Conservation (phyloP, 1,140 invertebrate species). For the Choristoneura fumiferana region DNA sequence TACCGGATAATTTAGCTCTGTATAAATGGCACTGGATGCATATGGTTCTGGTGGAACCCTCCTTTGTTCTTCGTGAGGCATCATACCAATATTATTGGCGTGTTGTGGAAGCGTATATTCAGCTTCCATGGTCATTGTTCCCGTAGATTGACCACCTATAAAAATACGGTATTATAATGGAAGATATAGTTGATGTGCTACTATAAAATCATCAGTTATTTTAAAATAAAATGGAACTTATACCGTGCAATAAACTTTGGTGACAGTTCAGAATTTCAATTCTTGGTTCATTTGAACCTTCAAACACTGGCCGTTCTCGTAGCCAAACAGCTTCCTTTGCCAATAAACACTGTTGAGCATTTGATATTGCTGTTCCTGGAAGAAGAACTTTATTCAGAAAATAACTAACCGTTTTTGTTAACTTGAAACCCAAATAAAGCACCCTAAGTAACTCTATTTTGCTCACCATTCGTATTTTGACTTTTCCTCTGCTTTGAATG, state of each 20-base stretch:
- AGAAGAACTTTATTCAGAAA: conserved; percentile 18
- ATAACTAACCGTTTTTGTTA: not conserved
- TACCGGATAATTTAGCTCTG: conserved; percentile 71
- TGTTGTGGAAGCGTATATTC: conserved; percentile 74
- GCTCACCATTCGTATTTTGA: conserved; percentile 58
- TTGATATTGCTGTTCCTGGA: conserved; percentile 56
- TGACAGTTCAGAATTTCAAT: conserved; percentile 73
- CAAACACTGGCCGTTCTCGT: conserved; percentile 63
- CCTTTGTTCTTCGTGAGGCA: conserved; percentile 54
- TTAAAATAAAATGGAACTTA: too few species aligned
- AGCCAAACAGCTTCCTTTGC: conserved; percentile 72
- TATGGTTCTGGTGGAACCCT: conserved; percentile 61
- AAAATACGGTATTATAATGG: too few species aligned
- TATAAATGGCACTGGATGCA: conserved; percentile 71
- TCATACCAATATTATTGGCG: conserved; percentile 47
- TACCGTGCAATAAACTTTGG: conserved; percentile 66
- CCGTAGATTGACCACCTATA: conserved; percentile 62
- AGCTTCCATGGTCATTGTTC: conserved; percentile 70
- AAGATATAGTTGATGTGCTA: too few species aligned
- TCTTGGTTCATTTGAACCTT: conserved; percentile 64
- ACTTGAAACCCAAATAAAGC: not conserved
- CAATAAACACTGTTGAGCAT: conserved; percentile 66
- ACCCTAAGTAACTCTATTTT: not conserved
- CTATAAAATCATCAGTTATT: too few species aligned
- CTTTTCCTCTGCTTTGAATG: conserved; percentile 65